Base-by-base conservation (phyloP, 2,113 vertebrate genomes). In the Phoxinus phoxinus region DNA sequence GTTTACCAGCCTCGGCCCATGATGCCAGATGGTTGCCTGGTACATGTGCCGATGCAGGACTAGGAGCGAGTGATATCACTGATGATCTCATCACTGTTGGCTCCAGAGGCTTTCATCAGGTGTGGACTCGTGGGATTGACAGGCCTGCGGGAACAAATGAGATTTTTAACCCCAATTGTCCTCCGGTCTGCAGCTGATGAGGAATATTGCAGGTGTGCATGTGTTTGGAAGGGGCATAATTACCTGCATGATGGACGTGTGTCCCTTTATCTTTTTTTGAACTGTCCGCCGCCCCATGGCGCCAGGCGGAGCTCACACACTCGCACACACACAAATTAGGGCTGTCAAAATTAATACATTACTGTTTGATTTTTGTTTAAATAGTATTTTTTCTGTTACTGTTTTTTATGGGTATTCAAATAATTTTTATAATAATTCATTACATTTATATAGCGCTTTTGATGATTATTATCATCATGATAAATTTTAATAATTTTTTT, bases 231-330 rank as follows among this genome's bases (percentile, higher is more conserved):
- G 69, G 46, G 35, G 19, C 10, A 59, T 82, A 69, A 82, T 87
- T 76, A 73, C 59, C 27, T 41, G 71, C 46, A 35, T 77, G 71
- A 88, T 82, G 51, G 72, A 85, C 69, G 80, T 65, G 69, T 76
- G 71, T 32, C 13, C 19, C 25, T 58, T 75, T 81, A 32, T 61
- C 37, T 63, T 86, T 71, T n/a, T 37, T 71, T 32, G 74, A 61
- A 59, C 61, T 75, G 12, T 12, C 13, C 8, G 51, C 10, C 11
- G 46, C 12, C 75, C 4, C 25, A 65, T 77, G 51, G 74, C 32
- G 8, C 2, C 48, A 87, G 48, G 11, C 11, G 44, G 11, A 1
- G 10, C 59, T 63, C 27, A 46, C 44, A 0, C 6, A 2, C 61
- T 7, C 74, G 53, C 74, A 77, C 73, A 53, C 53, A 37, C 19